A percentile compares a stretch with the other conserved stretches of the same genome.
Evolutionary conservation across 2,113 vertebrate genomes (phyloP).

Genomic region (Trichomycterus rosablanca): DNA sequence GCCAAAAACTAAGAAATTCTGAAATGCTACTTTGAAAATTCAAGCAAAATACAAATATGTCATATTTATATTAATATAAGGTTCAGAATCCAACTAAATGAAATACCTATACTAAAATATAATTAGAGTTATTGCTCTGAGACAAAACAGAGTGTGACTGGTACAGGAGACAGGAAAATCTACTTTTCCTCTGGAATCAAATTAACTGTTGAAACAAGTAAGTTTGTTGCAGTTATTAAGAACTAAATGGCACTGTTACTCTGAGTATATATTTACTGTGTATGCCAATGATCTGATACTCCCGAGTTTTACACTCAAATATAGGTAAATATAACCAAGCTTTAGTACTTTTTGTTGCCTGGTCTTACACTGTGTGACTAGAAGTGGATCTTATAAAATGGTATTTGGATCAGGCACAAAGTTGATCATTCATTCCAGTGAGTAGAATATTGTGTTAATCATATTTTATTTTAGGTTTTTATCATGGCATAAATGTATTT

Average conservation of each 20-base stretch:
- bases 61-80: background rate
- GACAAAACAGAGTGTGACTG: constrained; percentile 25
- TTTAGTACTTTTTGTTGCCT: background rate
- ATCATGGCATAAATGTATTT: no score
- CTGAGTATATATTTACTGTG: background rate
- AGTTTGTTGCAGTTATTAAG: no score
- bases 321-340: no score
- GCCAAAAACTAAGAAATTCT: no score
- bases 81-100: background rate
- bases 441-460: no score
- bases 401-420: constrained; percentile 37
- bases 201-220: constrained; percentile 12
- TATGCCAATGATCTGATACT: background rate
- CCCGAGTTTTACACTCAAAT: no score
- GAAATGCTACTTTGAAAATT: no score
- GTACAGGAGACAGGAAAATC: constrained; percentile 21
- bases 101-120: background rate
- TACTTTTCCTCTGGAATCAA: constrained; percentile 40
- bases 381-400: constrained; percentile 16
- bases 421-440: constrained; percentile 26
- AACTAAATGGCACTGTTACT: no score
- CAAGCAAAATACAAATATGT: no score
- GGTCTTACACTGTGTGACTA: background rate
- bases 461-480: no score
- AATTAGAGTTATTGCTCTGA: no score